These are phyloP conservation scores for Labeo rohita DNA, from an alignment of 2,113 vertebrate species.

Conservation along the genomic window DNA sequence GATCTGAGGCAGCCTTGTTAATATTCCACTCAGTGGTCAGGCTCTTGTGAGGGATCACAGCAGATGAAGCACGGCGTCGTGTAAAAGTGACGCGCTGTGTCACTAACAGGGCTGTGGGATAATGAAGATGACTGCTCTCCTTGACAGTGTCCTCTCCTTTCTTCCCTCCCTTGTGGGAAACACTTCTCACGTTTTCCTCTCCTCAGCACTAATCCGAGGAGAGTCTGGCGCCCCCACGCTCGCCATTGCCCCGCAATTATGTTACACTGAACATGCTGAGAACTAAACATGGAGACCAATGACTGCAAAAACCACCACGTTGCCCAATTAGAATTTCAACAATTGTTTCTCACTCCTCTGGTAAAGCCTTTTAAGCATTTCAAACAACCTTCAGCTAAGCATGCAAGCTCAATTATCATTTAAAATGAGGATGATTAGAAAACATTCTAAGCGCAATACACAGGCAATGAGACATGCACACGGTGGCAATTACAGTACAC, in stretches of 20 bases:
- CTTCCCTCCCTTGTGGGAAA: constrained; percentile 9
- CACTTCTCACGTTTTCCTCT: not conserved
- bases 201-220: not conserved
- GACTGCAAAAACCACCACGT: constrained; percentile 16
- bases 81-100: constrained; percentile 23
- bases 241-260: constrained; percentile 6
- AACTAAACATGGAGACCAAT: not conserved
- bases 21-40: constrained; percentile 43
- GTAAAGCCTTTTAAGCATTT: constrained; percentile 29
- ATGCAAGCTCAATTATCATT: constrained; percentile 37
- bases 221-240: not conserved
- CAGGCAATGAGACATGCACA: constrained; percentile 26
- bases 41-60: constrained; percentile 39
- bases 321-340: constrained; percentile 14
- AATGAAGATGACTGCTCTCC: constrained; percentile 42
- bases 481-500: constrained; percentile 41
- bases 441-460: constrained; percentile 27
- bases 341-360: constrained; percentile 14
- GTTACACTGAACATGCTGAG: not conserved
- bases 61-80: constrained; percentile 26
- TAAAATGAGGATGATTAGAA: constrained; percentile 29
- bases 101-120: not conserved
- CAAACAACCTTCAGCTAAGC: constrained; percentile 19
- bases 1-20: constrained; percentile 40
- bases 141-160: constrained; percentile 10